Evolutionary conservation across 2,888 invertebrate species (phyloP), one percentile per base, ranked within the genome.

Genomic region (Eupelmus urozonus): DNA sequence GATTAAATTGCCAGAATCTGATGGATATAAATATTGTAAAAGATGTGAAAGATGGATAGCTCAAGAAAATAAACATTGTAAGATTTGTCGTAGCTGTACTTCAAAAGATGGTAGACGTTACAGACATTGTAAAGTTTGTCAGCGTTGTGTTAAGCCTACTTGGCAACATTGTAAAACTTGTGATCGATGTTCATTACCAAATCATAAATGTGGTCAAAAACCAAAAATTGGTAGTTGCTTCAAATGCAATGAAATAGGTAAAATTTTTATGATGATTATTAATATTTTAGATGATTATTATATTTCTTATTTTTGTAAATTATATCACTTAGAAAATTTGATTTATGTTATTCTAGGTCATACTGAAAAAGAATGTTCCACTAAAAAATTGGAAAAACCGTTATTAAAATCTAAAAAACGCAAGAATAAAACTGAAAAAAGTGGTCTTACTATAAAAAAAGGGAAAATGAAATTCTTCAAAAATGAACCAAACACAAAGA

Each of bases 121-220:
- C 84, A 90, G 89, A 0, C 96, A 96, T 85, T 96, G 96, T 85
- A 84, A 90, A 25, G 81, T 85, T 7, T 96, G 96, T 85, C 86
- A 91, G 23, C 90, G 92, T 63, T 98, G 98, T 89, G 96, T 97
- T 0, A 98, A 98, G 89, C 94, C 95, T 0, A 94, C 94, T 0
- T 96, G 96, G 92, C 90, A 91, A 40, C 98, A 98, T 88, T 98
- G 97, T 85, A 85, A 90, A 0, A 90, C 86, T 5, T 98, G 97
- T 88, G 88, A 91, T 0, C 91, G 94, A 79, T 98, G 97, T 85
- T 90, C 90, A 20, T 89, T 90, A 66, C 82, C 87, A 34, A 89
- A 91, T 29, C 94, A 94, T 85, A 89, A 87, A 23, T 94, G 94
- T 83, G 85, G 85, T 1, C 83, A 90, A 60, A 84, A 81, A 51